A percentile compares a stretch with the other conserved stretches of the same genome.
phyloP scores from a whole-genome alignment of 2,797 vertebrate species.

The Alauda arvensis region DNA sequence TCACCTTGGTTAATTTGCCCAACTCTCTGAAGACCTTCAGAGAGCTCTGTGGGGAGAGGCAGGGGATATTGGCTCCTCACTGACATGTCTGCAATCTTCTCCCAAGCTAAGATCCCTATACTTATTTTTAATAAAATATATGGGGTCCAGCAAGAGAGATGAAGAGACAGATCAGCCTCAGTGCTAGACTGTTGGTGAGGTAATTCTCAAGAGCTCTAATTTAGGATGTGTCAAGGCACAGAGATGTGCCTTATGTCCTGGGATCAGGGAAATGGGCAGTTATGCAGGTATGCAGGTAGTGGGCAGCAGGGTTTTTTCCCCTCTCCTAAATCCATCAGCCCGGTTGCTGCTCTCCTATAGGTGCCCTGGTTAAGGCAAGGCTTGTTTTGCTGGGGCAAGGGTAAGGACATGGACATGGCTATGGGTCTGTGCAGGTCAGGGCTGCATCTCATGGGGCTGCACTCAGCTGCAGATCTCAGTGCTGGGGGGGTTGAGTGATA shows the following conservation, averaged over 20 bases:
- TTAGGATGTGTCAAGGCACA: neutral
- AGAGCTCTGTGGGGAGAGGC: neutral
- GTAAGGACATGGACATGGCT: rapidly evolving
- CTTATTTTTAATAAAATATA: neutral
- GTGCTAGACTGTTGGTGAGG: neutral
- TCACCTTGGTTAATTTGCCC: neutral
- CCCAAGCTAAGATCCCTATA: neutral
- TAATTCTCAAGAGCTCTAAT: neutral
- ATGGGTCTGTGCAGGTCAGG: neutral
- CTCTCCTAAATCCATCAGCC: neutral
- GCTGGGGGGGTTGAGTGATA: rapidly evolving
- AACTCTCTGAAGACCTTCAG: neutral
- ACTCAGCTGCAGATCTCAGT: neutral
- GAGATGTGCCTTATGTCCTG: neutral
- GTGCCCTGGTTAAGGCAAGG: neutral
- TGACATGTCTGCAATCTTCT: neutral
- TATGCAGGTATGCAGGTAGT: neutral
- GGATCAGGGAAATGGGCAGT: neutral
- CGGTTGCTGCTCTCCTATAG: neutral
- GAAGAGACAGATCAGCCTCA: neutral
- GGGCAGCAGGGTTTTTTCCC: neutral
- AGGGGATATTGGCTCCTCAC: neutral
- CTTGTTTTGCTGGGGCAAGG: neutral
- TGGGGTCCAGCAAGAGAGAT: neutral
- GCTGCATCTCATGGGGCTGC: neutral